Evolutionary conservation across 2,797 vertebrate species (phyloP), one percentile per base, ranked within the genome.

Genomic region (Remorina albescens): DNA sequence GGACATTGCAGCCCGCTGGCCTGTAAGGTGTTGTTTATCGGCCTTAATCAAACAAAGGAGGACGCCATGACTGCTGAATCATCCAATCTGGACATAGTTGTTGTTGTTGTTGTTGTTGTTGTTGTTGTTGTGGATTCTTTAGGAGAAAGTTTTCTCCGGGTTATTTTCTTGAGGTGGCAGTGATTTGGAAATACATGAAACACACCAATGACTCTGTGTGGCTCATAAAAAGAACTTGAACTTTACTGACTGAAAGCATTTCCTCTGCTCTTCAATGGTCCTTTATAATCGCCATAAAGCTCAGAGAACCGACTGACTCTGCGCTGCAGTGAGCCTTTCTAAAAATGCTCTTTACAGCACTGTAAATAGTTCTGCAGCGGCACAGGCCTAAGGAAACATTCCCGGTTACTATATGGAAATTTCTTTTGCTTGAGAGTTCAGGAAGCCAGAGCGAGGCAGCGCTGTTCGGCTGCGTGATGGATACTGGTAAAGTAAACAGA

Each of bases 401-500:
- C 36, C 60, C 50, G 46, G 61, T 57, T 64, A 39, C 21, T 12
- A 9, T 69, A 37, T 4, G 67, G 71, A 71, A 11, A 3, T 23
- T 44, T 30, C n/a, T n/a, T 41, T 75, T 49, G 76, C 30, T 68
- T 12, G 2, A 41, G 42, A 47, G 2, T 2, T 34, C 47, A 74
- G 61, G 55, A 72, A 62, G 73, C 19, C 34, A 5, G 42, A 1
- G 30, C 0, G 16, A 42, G 47, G 28, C 49, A 2, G 61, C 39
- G 65, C 39, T 28, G 41, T 15, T 19, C 37, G 3, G 66, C 72
- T 13, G 30, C 10, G 53, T n/a, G 74, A 63, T 41, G 58, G 62
- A 71, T 61, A 68, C 37, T 70, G 75, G 66, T 71, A 41, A 80
- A 80, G 71, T 53, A 66, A 84, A 88, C 74, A 72, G 41, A 18